phyloP scores from a whole-genome alignment of 2,113 vertebrate species.

The Melanerpes formicivorus region DNA sequence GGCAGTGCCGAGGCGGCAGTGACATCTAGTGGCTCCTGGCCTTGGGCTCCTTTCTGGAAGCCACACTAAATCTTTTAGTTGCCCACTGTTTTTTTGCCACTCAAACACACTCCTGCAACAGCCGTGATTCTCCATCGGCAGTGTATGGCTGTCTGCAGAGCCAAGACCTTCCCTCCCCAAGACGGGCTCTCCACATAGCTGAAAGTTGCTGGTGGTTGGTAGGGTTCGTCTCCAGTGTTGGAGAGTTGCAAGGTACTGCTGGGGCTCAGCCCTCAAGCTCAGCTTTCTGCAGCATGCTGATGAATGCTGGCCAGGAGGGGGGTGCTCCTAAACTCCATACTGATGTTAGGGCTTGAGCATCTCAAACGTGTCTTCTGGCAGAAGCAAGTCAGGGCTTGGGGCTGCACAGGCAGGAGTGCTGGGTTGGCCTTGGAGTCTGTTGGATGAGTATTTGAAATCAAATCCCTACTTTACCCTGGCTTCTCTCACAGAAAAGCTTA shows the following conservation, averaged over 20 bases:
- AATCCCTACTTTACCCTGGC: neutral
- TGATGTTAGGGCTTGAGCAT: accelerated
- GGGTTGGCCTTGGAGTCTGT: neutral
- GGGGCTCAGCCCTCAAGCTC: neutral
- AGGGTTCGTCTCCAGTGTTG: neutral
- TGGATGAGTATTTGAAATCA: neutral
- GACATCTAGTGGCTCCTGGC: conserved; percentile 70
- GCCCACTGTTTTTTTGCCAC: neutral
- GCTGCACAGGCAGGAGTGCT: neutral
- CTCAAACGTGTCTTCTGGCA: neutral
- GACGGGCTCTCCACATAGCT: neutral
- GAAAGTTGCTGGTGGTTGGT: accelerated
- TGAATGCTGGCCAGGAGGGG: neutral
- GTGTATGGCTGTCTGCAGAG: accelerated
- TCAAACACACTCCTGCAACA: neutral
- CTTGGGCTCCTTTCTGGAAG: neutral
- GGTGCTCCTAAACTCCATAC: accelerated
- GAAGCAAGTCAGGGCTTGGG: accelerated
- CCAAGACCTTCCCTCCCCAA: accelerated
- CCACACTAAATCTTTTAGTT: neutral
- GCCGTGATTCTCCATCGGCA: accelerated
- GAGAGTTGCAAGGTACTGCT: neutral
- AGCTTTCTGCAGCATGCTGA: neutral
- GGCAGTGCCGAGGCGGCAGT: conserved; percentile 35
- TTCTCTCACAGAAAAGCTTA: neutral